These are phyloP conservation scores for Microctonus hyperodae DNA, from an alignment of 2,888 invertebrate species.

Conservation along the genomic window DNA sequence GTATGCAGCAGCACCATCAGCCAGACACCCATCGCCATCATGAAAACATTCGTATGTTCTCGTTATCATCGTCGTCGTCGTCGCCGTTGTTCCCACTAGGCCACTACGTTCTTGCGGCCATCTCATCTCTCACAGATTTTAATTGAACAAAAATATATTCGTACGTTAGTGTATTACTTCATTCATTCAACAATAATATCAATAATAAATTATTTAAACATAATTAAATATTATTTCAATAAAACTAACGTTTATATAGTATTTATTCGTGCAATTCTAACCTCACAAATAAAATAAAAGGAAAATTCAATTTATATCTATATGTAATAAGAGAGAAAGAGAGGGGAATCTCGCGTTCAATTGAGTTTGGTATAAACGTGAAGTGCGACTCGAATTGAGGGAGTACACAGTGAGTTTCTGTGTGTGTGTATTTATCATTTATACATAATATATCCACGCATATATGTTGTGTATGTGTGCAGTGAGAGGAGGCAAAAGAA, in stretches of 20 bases:
- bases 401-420: background rate
- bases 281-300: too few species aligned
- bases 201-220: background rate
- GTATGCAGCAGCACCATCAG: constrained; percentile 28
- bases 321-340: too few species aligned
- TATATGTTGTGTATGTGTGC: constrained; percentile 20
- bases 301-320: too few species aligned
- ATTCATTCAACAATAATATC: background rate
- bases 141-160: constrained; percentile 27
- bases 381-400: constrained; percentile 6
- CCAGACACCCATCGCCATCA: constrained; percentile 50
- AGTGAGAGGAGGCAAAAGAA: constrained; percentile 25
- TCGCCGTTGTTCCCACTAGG: constrained; percentile 46
- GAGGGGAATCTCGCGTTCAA: constrained; percentile 2
- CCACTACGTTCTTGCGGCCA: constrained; percentile 49
- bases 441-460: background rate
- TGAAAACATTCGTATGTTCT: constrained; percentile 53
- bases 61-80: constrained; percentile 40
- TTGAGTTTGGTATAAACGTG: constrained; percentile 3
- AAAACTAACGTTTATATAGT: too few species aligned
- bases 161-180: constrained; percentile 27
- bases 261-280: too few species aligned
- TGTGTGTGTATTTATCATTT: background rate
- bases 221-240: background rate
- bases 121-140: background rate